A percentile compares a stretch with the other conserved stretches of the same genome.
Conservation (phyloP, 37 sponge, comb jelly and placozoan species). For the Diacarnus erythraeanus region DNA sequence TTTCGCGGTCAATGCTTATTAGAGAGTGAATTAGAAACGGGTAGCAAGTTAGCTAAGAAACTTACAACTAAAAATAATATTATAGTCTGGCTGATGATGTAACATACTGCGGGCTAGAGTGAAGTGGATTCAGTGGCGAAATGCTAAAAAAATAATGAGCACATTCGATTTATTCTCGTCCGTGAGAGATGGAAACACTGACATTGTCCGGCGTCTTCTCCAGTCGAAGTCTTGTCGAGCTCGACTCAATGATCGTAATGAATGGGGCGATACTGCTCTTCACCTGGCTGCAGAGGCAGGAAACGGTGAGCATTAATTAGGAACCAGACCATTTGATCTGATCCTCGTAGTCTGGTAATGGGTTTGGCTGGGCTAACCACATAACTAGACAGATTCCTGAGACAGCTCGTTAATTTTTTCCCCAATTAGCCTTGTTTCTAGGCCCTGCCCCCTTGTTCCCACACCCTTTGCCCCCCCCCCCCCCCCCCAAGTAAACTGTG, state of each 20-base stretch:
- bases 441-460: too few species aligned
- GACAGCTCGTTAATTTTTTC: too few species aligned
- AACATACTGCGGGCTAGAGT: too few species aligned
- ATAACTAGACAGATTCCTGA: too few species aligned
- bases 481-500: neutral
- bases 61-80: too few species aligned
- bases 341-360: neutral
- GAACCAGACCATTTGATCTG: neutral
- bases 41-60: too few species aligned
- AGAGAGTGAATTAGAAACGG: too few species aligned
- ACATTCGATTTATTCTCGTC: conserved; percentile 65
- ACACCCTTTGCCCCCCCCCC: neutral
- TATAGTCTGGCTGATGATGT: too few species aligned
- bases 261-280: conserved; percentile 81
- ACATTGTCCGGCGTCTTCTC: conserved; percentile 44
- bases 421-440: too few species aligned
- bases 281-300: conserved; percentile 75
- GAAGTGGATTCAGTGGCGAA: too few species aligned
- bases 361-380: neutral
- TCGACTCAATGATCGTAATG: conserved; percentile 60
- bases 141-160: conserved; percentile 37
- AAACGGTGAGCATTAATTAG: conserved; percentile 8
- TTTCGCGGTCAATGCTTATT: too few species aligned
- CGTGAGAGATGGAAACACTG: conserved; percentile 59
- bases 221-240: conserved; percentile 35